These are phyloP conservation scores for Helleia helle DNA, from an alignment of 2,888 invertebrate species.

Conservation along the genomic window DNA sequence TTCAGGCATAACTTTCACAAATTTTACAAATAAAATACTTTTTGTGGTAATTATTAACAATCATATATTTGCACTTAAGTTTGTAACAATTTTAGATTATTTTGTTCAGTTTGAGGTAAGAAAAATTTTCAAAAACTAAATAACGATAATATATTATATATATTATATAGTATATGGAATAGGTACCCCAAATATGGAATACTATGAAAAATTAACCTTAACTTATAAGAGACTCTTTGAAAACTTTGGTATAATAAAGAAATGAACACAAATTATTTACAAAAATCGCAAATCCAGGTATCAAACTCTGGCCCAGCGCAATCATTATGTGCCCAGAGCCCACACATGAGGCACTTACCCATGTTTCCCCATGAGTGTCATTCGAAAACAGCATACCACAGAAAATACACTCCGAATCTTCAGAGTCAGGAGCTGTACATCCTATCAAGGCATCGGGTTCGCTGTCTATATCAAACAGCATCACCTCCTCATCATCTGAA, in stretches of 20 bases:
- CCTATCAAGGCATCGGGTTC: too few species aligned
- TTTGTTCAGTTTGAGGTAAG: not conserved
- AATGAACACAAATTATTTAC: slow-evolving; percentile 5
- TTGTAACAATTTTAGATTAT: not conserved
- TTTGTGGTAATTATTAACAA: slow-evolving; percentile 3
- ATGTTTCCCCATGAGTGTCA: slow-evolving; percentile 10
- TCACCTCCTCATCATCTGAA: too few species aligned
- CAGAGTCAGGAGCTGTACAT: slow-evolving; percentile 14
- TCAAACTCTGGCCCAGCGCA: slow-evolving; percentile 20
- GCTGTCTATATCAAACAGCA: too few species aligned
- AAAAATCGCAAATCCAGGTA: slow-evolving; percentile 16
- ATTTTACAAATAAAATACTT: slow-evolving; percentile 5
- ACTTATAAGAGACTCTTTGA: slow-evolving; percentile 2
- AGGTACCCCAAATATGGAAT: not conserved
- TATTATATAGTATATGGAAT: slow-evolving; percentile 2
- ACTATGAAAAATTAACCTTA: slow-evolving; percentile 5
- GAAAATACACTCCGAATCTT: slow-evolving; percentile 11
- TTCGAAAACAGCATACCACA: slow-evolving; percentile 10
- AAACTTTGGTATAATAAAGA: slow-evolving; percentile 5
- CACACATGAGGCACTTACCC: slow-evolving; percentile 12
- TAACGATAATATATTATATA: too few species aligned
- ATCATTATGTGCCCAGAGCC: slow-evolving; percentile 20
- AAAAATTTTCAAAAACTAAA: not conserved
- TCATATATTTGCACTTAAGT: slow-evolving; percentile 5
- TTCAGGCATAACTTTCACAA: not conserved